Base-by-base conservation (phyloP, 2,113 vertebrate genomes). In the Gobio gobio region DNA sequence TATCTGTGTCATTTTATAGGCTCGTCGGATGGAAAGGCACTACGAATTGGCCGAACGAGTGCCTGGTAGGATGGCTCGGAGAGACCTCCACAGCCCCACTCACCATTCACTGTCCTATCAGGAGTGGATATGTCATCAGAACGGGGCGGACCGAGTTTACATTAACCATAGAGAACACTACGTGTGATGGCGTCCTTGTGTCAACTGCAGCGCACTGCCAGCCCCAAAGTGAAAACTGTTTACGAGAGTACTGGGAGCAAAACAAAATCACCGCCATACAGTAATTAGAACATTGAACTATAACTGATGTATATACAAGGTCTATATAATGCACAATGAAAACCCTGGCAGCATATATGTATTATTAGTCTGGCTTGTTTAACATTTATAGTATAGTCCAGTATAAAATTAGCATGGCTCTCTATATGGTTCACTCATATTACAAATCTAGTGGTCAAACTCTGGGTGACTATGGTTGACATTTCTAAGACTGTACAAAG, bases 141-240 rank as follows among this genome's bases (percentile, higher is more conserved):
- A 92, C 0, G 94, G 94, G 54, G 89, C 91, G 0, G 94, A 95
- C 77, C 91, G 78, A 2, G 92, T 95, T 49, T 95, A 92, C 90
- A 95, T 95, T 91, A 95, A 95, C 91, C 94, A 93, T 87, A 92
- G 93, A 20, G 94, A 95, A 86, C 94, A 95, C 89, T 95, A 95
- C 16, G 95, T 95, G 87, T 95, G 90, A 95, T 63, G 26, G 33
- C 10, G 3, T 22, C 45, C 49, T 84, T 5, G 1, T 68, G 78
- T 51, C 68, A 56, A 68, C 59, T 40, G 22, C 72, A 70, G 76
- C 56, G 8, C 72, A 74, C 77, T 58, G 83, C 72, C 59, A 56
- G 43, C 24, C 63, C 64, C 47, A 49, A 77, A 70, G 26, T 36
- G n/a, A 49, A 36, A 58, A 54, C 75, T 36, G 49, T 82, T 26